Evolutionary conservation across 2,797 vertebrate species (phyloP).

Genomic region (Xerus rutilus): DNA sequence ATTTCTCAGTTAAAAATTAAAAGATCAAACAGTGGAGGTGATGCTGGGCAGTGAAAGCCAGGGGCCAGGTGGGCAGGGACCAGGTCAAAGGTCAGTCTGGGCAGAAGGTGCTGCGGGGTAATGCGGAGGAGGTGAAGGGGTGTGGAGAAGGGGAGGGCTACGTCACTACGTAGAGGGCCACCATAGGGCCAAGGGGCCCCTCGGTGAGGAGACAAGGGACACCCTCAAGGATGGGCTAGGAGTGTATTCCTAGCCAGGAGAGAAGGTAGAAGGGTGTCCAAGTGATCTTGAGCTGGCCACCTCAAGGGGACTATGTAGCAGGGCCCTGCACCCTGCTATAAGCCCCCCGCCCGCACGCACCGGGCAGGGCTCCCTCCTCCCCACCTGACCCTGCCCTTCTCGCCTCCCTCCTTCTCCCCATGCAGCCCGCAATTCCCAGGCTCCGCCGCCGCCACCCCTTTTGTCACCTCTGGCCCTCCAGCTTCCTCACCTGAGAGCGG

Average conservation of each 20-base stretch:
- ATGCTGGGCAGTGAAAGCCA: not conserved
- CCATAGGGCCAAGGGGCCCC: not conserved
- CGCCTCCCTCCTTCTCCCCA: not conserved
- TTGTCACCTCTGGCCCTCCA: constrained; percentile 48
- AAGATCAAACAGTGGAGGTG: not conserved
- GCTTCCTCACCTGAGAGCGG: constrained; percentile 20
- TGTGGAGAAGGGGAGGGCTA: accelerated
- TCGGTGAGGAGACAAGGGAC: not conserved
- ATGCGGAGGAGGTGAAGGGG: no score
- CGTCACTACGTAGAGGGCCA: not conserved
- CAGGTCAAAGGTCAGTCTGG: not conserved
- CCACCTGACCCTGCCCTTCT: not conserved
- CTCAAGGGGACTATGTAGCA: not conserved
- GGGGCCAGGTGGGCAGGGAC: not conserved
- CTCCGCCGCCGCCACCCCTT: not conserved
- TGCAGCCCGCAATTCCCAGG: not conserved
- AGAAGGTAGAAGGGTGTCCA: no score
- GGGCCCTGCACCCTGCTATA: not conserved
- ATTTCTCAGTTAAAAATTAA: not conserved
- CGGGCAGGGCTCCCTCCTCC: not conserved
- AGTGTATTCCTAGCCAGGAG: not conserved
- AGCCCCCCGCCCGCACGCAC: not conserved
- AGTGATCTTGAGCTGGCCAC: no score
- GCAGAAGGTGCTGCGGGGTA: not conserved
- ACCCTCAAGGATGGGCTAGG: not conserved